These are phyloP conservation scores for Oopsacas minuta DNA, from an alignment of 37 sponge, comb jelly and placozoan species.

Conservation along the genomic window DNA sequence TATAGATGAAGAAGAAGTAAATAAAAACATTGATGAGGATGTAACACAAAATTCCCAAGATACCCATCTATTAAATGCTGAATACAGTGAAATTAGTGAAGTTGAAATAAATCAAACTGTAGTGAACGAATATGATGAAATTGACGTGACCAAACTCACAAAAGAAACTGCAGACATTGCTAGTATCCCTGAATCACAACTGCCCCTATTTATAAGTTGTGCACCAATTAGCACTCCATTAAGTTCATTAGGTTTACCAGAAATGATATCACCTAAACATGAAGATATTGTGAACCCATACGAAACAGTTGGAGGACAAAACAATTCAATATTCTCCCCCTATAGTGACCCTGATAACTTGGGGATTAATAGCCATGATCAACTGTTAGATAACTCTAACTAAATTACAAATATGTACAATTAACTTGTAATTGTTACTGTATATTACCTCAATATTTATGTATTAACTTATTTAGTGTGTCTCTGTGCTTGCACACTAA, in stretches of 20 bases:
- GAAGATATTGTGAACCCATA: background rate
- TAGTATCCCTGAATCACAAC: background rate
- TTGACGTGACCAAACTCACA: background rate
- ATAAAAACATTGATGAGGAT: background rate
- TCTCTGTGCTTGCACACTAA: background rate
- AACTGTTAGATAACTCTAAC: background rate
- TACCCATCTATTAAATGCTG: background rate
- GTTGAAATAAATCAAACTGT: background rate
- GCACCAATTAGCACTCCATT: background rate
- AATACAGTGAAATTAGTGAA: background rate
- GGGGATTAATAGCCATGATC: background rate
- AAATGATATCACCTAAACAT: background rate
- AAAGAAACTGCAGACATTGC: background rate
- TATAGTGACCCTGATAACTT: background rate
- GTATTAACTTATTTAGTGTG: background rate
- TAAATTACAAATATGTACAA: background rate
- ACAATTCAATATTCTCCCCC: background rate
- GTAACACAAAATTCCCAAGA: background rate
- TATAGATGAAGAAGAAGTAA: background rate
- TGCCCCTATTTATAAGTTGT: background rate
- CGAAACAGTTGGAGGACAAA: background rate
- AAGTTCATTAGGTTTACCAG: background rate
- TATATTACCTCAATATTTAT: background rate
- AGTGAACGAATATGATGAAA: background rate
- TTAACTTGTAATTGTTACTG: background rate